Conservation (phyloP, 2,888 invertebrate species). For the Lasioglossum morio region DNA sequence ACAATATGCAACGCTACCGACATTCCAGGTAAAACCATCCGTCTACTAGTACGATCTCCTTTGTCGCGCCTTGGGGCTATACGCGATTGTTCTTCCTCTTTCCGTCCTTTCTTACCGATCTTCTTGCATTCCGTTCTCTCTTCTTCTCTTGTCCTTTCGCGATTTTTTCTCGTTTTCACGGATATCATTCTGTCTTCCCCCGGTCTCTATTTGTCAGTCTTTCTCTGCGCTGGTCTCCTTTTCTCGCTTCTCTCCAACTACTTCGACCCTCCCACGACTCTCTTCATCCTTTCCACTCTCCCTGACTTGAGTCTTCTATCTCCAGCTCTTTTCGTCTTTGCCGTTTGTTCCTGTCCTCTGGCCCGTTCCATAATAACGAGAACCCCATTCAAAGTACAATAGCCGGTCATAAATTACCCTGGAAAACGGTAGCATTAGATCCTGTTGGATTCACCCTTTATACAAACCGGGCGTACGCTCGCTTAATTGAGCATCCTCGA, state of each 20-base stretch:
- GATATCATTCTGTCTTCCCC: background rate
- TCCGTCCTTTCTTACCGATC: background rate
- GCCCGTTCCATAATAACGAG: constrained; percentile 45
- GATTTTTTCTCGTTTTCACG: background rate
- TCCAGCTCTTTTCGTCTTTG: constrained; percentile 39
- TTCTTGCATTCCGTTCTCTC: background rate
- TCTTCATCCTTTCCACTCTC: background rate
- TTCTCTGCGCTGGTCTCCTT: background rate
- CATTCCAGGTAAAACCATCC: constrained; percentile 41
- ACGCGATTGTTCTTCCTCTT: constrained; percentile 39
- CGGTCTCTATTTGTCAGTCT: constrained; percentile 25
- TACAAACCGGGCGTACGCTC: constrained; percentile 65
- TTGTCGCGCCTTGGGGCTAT: constrained; percentile 43
- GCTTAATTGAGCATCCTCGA: constrained; percentile 73
- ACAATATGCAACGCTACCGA: constrained; percentile 68
- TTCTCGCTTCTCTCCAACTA: background rate
- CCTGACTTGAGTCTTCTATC: background rate
- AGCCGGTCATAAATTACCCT: constrained; percentile 71
- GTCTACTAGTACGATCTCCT: constrained; percentile 37
- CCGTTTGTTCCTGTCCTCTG: constrained; percentile 52
- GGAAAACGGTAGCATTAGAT: constrained; percentile 75
- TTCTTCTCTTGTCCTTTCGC: background rate
- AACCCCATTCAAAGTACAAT: constrained; percentile 71
- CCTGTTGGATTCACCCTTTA: constrained; percentile 75
- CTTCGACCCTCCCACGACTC: background rate